Evolutionary conservation across 2,113 vertebrate genomes (phyloP), one percentile per base, ranked within the genome.

Genomic region (Chlamydotis undulata): DNA sequence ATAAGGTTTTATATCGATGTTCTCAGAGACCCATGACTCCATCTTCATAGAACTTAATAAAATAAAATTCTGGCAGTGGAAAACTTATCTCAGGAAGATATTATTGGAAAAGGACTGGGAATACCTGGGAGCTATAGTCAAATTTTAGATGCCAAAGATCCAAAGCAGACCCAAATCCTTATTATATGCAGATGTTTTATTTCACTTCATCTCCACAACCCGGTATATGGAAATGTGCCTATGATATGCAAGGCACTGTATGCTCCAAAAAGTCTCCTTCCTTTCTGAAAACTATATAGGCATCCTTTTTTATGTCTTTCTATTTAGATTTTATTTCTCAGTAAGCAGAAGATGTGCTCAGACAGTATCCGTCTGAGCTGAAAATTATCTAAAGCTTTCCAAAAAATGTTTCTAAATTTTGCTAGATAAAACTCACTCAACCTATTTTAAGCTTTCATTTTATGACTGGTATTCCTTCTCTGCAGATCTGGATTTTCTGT

Each of bases 171-270:
- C 14, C 26, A 71, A 71, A 64, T 50, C 29, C 64, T 94, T 82
- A 90, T 81, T 91, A 45, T 31, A 89, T 31, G 8, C 41, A 69
- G 89, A 76, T 95, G 87, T 65, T 94, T 94, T 52, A 65, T 90
- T 94, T 91, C 41, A 89, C 23, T 79, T 84, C n/a, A 87, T 81
- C 68, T 61, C 68, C 31, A 45, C 60, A 75, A 53, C 29, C 43
- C 69, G 61, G 57, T 89, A 60, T 35, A 84, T 63, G 79, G 86
- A 93, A 94, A 88, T 41, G 41, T 35, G 41, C 28, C 83, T 85
- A 77, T 45, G 71, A 67, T 69, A 19, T 86, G 21, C 50, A 90
- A 92, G 59, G 55, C 75, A 67, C 50, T 69, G 19, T 23, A n/a
- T 33, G 55, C 47, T 88, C 85, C 37, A 91, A 94, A 92, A 78